Conservation (phyloP, 2,113 vertebrate genomes). For the Paralichthys olivaceus region DNA sequence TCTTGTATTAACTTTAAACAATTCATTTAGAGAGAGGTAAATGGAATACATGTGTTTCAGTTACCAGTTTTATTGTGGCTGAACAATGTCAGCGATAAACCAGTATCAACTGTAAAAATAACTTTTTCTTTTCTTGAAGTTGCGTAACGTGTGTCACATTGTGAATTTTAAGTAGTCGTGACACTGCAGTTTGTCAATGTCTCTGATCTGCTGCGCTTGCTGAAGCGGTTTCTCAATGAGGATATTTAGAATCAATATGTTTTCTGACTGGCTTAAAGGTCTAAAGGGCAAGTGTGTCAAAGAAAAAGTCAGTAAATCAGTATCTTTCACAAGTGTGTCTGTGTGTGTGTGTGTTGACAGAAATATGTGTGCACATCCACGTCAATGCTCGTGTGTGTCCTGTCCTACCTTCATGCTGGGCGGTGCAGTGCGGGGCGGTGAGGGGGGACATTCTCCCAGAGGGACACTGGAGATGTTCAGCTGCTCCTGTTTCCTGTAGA, state of each 20-base stretch:
- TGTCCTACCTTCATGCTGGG: constrained; percentile 93
- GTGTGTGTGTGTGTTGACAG: not conserved
- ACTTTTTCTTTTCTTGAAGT: not conserved
- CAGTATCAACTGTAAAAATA: not conserved
- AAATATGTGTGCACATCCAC: not conserved
- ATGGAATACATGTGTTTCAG: not conserved
- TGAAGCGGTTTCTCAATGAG: constrained; percentile 15
- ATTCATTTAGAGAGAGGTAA: not conserved
- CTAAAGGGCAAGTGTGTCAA: constrained; percentile 8
- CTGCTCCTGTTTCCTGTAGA: constrained; percentile 93
- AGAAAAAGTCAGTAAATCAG: constrained; percentile 15
- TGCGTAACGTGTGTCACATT: not conserved
- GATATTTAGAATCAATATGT: constrained; percentile 7
- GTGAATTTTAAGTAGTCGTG: not conserved
- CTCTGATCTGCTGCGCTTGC: constrained; percentile 10
- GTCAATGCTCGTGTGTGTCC: not conserved
- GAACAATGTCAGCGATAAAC: too few relatives aligned
- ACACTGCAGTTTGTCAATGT: constrained; percentile 13
- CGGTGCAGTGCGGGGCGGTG: constrained; percentile 91
- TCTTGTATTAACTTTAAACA: too few relatives aligned
- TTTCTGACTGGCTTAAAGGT: constrained; percentile 5
- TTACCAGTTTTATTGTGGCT: too few relatives aligned
- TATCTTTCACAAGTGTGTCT: not conserved
- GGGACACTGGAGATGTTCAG: constrained; percentile 87
- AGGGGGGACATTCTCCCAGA: constrained; percentile 89